Base-by-base conservation (phyloP, 2,888 invertebrate genomes). In the Mythimna loreyi region DNA sequence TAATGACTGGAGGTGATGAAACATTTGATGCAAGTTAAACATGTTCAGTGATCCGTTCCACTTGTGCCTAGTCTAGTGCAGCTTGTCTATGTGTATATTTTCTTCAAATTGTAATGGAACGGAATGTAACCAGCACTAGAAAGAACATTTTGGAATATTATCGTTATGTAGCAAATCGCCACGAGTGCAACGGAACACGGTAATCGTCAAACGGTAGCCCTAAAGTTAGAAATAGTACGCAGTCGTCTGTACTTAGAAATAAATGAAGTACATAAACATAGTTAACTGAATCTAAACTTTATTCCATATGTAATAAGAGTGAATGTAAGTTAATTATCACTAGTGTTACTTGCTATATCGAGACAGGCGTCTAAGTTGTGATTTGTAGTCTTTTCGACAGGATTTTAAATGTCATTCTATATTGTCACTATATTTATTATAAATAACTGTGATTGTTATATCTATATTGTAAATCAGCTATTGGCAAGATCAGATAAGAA, bases 261-360 rank as follows among this genome's bases (percentile, higher is more conserved):
- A 92, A 92, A 92, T 90, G 85, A 93, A 94, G 93, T 94, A 94
- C 93, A 94, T 93, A 92, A 89, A 92, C 89, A 84, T 92, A 92
- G 89, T 88, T 92, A 92, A 92, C 88, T 88, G 89, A 90, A 92
- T 90, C 86, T 93, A 90, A 91, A 92, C 86, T 91, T 90, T 94
- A 94, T 93, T 94, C 92, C 91, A 93, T 86, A 86, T 92, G 86
- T 91, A 89, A 88, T 93, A 92, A 92, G 92, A 91, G 88, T 92
- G 92, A 92, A 90, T 90, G 90, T 93, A 91, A 91, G 90, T 89
- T 89, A 90, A 91, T 91, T 93, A 92, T 92, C 91, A 92, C 87
- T 93, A 92, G 91, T 87, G 85, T 90, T 87, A 90, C 88, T 86
- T 86, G 85, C 87, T 90, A 86, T 87, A 88, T 87, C 87, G 87